Evolutionary conservation across 2,113 vertebrate species (phyloP).

Genomic region (Panthera leo): DNA sequence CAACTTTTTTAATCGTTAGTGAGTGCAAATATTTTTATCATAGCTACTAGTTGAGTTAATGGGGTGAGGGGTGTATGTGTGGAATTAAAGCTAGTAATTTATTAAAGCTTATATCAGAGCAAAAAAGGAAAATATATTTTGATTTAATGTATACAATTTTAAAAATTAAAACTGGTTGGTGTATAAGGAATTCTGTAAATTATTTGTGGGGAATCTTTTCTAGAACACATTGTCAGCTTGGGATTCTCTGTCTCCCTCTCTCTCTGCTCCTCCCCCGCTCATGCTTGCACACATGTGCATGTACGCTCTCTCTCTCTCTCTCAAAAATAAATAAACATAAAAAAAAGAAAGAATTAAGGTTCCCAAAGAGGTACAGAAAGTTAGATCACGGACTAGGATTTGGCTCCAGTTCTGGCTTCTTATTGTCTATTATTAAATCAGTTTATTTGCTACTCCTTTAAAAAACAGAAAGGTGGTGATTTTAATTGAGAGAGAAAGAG

Average conservation of each 20-base stretch:
- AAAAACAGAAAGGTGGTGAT: background rate
- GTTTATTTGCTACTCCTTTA: background rate
- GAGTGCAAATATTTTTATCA: background rate
- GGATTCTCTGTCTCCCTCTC: too few relatives aligned
- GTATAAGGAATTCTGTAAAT: background rate
- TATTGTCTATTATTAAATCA: background rate
- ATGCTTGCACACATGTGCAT: too few relatives aligned
- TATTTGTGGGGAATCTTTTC: slow-evolving; percentile 6
- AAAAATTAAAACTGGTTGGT: background rate
- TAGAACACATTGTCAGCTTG: background rate
- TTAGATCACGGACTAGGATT: background rate
- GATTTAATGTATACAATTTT: background rate
- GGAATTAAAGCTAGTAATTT: slow-evolving; percentile 3
- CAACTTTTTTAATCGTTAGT: background rate
- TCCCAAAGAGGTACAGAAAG: background rate
- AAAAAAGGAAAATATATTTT: background rate
- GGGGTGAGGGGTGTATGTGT: background rate
- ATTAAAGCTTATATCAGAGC: background rate
- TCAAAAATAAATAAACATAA: too few relatives aligned
- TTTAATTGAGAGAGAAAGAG: background rate
- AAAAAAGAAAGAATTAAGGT: background rate
- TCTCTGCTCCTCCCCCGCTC: too few relatives aligned
- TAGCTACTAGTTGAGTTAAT: background rate
- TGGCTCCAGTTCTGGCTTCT: background rate
- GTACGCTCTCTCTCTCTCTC: too few relatives aligned